phyloP scores from a whole-genome alignment of 2,888 invertebrate genomes.

The Drosophila eohydei region DNA sequence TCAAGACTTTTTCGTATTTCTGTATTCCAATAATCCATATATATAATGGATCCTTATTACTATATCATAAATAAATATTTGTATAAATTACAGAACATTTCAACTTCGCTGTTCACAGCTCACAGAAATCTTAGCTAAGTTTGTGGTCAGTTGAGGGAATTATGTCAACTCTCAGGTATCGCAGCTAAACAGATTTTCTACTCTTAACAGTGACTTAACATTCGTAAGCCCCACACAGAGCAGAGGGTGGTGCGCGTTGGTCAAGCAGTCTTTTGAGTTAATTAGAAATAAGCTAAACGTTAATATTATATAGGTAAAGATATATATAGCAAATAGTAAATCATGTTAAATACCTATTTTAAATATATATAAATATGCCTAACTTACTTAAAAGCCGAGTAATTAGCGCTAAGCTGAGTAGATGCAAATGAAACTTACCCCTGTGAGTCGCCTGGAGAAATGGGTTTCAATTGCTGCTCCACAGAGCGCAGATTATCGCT shows the following conservation, averaged over 20 bases:
- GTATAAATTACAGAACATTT: background rate
- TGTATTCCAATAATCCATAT: too few relatives aligned
- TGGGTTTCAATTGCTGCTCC: slow-evolving; percentile 85
- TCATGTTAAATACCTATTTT: background rate
- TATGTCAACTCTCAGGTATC: slow-evolving; percentile 22
- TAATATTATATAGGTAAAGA: too few relatives aligned
- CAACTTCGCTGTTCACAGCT: background rate
- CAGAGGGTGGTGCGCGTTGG: background rate
- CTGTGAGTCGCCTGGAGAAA: slow-evolving; percentile 84
- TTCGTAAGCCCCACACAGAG: background rate
- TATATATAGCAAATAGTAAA: background rate
- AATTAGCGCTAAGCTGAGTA: background rate
- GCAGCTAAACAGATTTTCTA: slow-evolving; percentile 10
- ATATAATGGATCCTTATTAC: too few relatives aligned
- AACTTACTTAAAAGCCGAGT: slow-evolving; percentile 33
- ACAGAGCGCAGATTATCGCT: slow-evolving; percentile 85
- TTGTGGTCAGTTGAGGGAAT: slow-evolving; percentile 45
- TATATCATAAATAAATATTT: background rate
- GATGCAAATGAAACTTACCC: slow-evolving; percentile 84
- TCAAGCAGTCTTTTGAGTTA: background rate
- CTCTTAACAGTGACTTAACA: slow-evolving; percentile 11
- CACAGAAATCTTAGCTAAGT: slow-evolving; percentile 7
- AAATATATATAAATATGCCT: background rate
- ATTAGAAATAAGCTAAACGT: background rate
- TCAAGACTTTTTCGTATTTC: too few relatives aligned